Evolutionary conservation across 2,888 invertebrate species (phyloP).

Genomic region (Megaustenia siamemsis): DNA sequence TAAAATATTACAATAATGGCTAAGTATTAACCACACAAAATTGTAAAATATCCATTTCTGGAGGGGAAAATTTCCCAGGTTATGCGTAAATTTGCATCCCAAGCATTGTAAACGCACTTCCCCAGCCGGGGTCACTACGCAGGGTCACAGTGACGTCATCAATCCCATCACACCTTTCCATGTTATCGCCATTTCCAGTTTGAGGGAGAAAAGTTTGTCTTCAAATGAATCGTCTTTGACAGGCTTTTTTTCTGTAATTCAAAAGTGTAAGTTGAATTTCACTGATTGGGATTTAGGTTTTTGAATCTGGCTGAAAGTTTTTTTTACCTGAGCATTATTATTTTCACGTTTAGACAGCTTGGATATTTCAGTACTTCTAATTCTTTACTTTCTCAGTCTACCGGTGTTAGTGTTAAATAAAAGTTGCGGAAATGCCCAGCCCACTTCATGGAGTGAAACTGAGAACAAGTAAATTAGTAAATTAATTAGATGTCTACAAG

Average conservation of each 20-base stretch:
- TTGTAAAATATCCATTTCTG: constrained; percentile 49
- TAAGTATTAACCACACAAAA: constrained; percentile 49
- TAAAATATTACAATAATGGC: constrained; percentile 14
- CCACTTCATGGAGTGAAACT: no score
- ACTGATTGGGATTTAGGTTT: background rate
- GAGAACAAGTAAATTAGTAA: no score
- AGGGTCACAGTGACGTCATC: constrained; percentile 65
- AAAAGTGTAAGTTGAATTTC: constrained; percentile 10
- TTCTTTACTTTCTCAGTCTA: background rate
- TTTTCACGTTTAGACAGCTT: background rate
- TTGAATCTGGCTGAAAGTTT: background rate
- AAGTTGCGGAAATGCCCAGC: constrained; percentile 31
- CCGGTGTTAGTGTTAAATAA: no score
- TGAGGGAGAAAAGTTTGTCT: constrained; percentile 37
- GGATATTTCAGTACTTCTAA: background rate
- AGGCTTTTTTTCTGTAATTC: background rate
- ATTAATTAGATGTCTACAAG: no score
- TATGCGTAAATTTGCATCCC: constrained; percentile 57
- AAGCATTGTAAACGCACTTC: constrained; percentile 61
- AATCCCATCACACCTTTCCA: constrained; percentile 58
- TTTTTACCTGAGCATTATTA: background rate
- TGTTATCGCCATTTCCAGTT: constrained; percentile 64
- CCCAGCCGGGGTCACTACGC: constrained; percentile 64
- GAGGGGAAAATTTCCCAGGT: constrained; percentile 54
- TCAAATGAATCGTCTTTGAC: constrained; percentile 40